Evolutionary conservation across 2,113 vertebrate genomes (phyloP).

Genomic region (Hymenochirus boettgeri): DNA sequence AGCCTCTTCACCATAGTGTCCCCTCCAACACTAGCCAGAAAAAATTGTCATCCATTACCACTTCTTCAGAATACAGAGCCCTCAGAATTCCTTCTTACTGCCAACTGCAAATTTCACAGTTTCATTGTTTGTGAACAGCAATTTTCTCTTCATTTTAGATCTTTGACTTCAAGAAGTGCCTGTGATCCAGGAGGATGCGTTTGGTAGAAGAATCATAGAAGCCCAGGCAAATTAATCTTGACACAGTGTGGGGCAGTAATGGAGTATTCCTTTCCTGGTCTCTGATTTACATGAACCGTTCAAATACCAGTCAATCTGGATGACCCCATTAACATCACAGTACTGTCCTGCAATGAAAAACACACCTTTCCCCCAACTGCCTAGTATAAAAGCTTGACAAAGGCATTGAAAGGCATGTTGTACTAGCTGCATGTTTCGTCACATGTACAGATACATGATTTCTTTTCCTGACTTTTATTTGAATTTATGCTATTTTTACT

Average conservation of each 20-base stretch:
- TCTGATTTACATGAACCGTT: constrained; percentile 40
- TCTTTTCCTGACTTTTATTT: no score
- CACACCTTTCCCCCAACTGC: constrained; percentile 31
- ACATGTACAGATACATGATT: no score
- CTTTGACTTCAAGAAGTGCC: constrained; percentile 15
- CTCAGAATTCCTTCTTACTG: not conserved
- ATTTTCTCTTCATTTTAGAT: not conserved
- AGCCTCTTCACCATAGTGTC: no score
- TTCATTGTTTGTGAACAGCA: not conserved
- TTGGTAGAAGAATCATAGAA: constrained; percentile 16
- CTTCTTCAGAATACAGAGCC: not conserved
- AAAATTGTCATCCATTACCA: not conserved
- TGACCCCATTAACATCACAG: constrained; percentile 39
- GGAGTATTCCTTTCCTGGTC: constrained; percentile 32
- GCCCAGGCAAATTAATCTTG: constrained; percentile 36
- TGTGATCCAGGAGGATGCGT: not conserved
- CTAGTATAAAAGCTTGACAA: constrained; percentile 35
- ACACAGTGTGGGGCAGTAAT: constrained; percentile 34
- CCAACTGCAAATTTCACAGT: not conserved
- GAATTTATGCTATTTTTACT: no score
- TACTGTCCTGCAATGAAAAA: constrained; percentile 30
- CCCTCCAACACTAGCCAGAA: no score
- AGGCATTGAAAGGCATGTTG: constrained; percentile 27
- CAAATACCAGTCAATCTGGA: constrained; percentile 38
- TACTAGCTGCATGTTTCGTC: no score